Base-by-base conservation (phyloP, 2,113 vertebrate genomes). In the Siphamia tubifer region DNA sequence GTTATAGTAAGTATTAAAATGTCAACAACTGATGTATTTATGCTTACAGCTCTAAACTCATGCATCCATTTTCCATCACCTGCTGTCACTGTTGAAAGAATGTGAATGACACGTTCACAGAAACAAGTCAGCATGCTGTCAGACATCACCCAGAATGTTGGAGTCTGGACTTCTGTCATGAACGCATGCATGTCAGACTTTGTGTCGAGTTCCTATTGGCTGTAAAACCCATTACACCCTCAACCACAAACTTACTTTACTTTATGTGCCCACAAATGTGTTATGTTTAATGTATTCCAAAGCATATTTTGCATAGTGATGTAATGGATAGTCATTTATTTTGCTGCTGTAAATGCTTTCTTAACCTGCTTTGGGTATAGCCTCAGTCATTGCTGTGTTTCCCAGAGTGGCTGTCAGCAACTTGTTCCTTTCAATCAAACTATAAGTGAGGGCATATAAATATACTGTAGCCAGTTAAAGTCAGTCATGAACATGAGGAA, bases 381-480 rank as follows among this genome's bases (percentile, higher is more conserved):
- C n/a, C 31, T 61, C 6, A 0, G 49, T 32, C 56, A 40, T 28
- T 15, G 9, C 6, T 23, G 21, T 48, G 28, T 58, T 58, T 60
- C 36, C 23, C 21, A 1, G 2, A 54, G 34, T 25, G 6, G 4
- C 20, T 61, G 27, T 47, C 34, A 70, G 32, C 44, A 66, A 44
- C 48, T 7, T 47, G 39, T 39, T 53, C 31, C 43, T 40, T 47
- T 67, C 38, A 44, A 52, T 52, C 51, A 40, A 9, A 64, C 52
- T 8, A 19, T 15, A 64, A 54, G 69, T 48, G 16, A 17, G 13
- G 9, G 8, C 44, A 52, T 43, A 62, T 11, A 39, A 67, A 61
- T 43, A 55, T 21, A 45, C 12, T 30, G 31, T 4, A 58, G 47
- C 53, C 28, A 38, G 38, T 32, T 35, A 36, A 36, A 48, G 56